Conservation (phyloP, 2,797 vertebrate species). For the Sardinella longiceps region DNA sequence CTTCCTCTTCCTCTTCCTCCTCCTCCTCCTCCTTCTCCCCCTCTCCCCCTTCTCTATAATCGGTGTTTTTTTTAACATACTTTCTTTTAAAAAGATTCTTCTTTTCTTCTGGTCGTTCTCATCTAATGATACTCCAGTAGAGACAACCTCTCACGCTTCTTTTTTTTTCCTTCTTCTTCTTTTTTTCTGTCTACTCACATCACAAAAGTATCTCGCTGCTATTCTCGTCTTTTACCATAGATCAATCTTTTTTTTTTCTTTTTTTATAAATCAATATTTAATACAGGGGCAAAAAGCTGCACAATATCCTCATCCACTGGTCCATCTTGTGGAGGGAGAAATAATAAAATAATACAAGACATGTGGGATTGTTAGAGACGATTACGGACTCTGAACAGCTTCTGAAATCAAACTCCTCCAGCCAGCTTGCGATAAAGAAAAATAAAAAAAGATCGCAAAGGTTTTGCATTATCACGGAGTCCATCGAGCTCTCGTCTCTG, state of each 20-base stretch:
- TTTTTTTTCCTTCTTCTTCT: no score
- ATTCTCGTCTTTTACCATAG: slow-evolving; percentile 45
- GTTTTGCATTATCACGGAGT: neutral
- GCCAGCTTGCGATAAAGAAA: neutral
- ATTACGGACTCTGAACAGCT: slow-evolving; percentile 37
- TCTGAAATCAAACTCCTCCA: slow-evolving; percentile 34
- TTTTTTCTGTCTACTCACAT: neutral
- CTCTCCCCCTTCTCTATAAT: neutral
- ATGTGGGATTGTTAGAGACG: neutral
- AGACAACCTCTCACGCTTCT: neutral
- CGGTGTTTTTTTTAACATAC: neutral
- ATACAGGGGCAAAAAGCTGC: slow-evolving; percentile 58
- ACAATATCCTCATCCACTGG: neutral
- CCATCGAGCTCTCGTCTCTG: neutral
- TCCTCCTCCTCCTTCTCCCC: slow-evolving; percentile 52
- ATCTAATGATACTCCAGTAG: slow-evolving; percentile 20
- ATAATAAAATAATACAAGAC: neutral
- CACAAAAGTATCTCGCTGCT: neutral
- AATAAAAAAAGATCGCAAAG: neutral
- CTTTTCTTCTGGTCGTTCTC: slow-evolving; percentile 43
- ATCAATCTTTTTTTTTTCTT: slow-evolving; percentile 69
- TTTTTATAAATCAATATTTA: slow-evolving; percentile 77
- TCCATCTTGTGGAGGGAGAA: neutral
- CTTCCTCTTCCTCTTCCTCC: slow-evolving; percentile 49
- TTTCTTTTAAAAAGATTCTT: neutral